These are phyloP conservation scores for Marasmarcha lunaedactyla DNA, from an alignment of 2,888 invertebrate species.

Conservation along the genomic window DNA sequence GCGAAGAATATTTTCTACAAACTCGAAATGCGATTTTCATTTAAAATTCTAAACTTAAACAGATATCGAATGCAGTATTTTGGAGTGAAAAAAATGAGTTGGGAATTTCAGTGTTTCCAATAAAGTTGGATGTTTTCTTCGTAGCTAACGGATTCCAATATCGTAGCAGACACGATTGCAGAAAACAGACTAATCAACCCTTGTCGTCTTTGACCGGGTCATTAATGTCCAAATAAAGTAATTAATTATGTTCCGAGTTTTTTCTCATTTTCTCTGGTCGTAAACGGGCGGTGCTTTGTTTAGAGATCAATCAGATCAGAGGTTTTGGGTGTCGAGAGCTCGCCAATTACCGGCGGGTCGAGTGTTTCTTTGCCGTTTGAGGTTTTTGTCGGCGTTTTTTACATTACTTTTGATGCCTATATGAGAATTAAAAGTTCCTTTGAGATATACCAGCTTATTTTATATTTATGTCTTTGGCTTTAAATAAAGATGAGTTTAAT, in stretches of 20 bases:
- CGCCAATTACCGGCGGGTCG: slow-evolving; percentile 48
- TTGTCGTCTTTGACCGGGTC: slow-evolving; percentile 48
- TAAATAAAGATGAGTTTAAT: no score
- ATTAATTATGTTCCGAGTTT: slow-evolving; percentile 61
- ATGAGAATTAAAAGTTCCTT: no score
- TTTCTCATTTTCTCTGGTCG: slow-evolving; percentile 50
- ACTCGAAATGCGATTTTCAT: no score
- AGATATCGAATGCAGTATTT: no score
- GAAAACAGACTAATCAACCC: slow-evolving; percentile 57
- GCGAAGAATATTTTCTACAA: no score
- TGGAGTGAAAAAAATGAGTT: no score
- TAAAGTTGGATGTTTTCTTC: slow-evolving; percentile 11
- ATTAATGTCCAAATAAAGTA: slow-evolving; percentile 69
- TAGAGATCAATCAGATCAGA: slow-evolving; percentile 63
- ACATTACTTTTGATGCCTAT: no score
- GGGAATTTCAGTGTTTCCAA: slow-evolving; percentile 7
- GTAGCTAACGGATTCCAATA: slow-evolving; percentile 24
- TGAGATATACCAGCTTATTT: no score
- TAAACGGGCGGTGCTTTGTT: slow-evolving; percentile 49
- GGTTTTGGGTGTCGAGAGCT: slow-evolving; percentile 31
- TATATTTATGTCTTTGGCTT: no score
- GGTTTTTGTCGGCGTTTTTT: no score
- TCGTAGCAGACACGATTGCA: slow-evolving; percentile 28
- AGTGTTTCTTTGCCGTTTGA: slow-evolving; percentile 6
- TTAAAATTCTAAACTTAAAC: no score